Evolutionary conservation across 2,888 invertebrate genomes (phyloP).

Genomic region (Fissipunctia ypsillon): DNA sequence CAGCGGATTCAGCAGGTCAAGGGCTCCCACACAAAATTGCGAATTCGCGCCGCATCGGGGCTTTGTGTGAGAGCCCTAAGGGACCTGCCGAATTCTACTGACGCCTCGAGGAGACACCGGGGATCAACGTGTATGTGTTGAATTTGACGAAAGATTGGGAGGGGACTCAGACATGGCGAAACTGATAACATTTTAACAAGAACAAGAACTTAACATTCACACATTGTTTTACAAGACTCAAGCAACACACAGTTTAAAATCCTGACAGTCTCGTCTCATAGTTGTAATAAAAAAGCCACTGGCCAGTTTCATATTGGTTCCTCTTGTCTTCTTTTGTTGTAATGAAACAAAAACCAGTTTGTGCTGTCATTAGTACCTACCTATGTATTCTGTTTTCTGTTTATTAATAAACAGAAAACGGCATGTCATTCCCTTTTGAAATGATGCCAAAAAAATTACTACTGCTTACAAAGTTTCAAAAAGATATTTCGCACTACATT

Average conservation of each 20-base stretch:
- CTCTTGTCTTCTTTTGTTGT: conserved; percentile 2
- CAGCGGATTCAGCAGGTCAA: too few species aligned
- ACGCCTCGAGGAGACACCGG: too few species aligned
- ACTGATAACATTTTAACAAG: not conserved
- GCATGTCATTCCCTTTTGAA: conserved; percentile 42
- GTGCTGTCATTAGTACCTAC: conserved; percentile 27
- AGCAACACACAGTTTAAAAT: conserved; percentile 1
- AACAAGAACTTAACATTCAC: not conserved
- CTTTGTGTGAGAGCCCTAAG: too few species aligned
- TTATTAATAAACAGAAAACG: conserved; percentile 36
- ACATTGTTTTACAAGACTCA: not conserved
- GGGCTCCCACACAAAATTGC: too few species aligned
- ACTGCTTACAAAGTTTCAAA: not conserved
- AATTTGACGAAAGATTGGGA: not conserved
- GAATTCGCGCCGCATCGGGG: too few species aligned
- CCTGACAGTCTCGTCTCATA: not conserved
- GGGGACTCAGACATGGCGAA: too few species aligned
- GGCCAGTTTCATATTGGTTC: conserved; percentile 1
- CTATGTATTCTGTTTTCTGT: not conserved
- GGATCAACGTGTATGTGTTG: too few species aligned
- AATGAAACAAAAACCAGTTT: conserved; percentile 12
- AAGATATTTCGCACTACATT: not conserved
- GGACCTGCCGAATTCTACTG: too few species aligned
- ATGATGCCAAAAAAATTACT: conserved; percentile 29
- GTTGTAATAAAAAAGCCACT: not conserved